Evolutionary conservation across 2,797 vertebrate genomes (phyloP), one percentile per base, ranked within the genome.

Genomic region (Esox masquinongy): DNA sequence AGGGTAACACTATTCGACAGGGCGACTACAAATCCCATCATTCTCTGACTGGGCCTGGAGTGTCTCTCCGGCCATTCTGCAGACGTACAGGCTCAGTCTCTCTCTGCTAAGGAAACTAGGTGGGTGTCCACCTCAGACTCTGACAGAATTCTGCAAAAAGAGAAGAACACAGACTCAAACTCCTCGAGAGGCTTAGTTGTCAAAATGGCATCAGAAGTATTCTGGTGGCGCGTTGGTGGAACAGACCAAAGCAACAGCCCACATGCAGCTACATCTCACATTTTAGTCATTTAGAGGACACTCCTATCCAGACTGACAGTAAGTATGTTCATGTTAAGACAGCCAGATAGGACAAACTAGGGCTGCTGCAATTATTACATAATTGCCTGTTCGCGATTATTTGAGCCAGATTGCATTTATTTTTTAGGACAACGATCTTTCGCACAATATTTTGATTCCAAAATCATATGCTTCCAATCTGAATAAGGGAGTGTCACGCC

Each of bases 71-170:
- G 56, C 19, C 72, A 39, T 47, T 29, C 69, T 9, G n/a, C 16
- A 24, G 61, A 74, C 69, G 88, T 76, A 72, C 81, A 82, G 39
- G 75, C 77, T 94, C 91, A 99, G 94, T 99, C 98, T 88, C 96
- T 96, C 89, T 99, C 98, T 75, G 97, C 95, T 91, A 99, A 92
- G 88, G 96, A 90, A 88, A 99, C 95, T 86, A 99, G 95, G 88
- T 99, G 97, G 81, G 90, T 64, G 77, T 99, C 97, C 80, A 99
- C 94, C 86, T 99, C 97, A 36, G 94, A 85, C 92, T 99, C 98
- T 86, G 96, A 94, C 84, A 99, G 95, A 82, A 99, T 97, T 94
- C 98, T 99, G 91, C 74, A 94, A 88, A 71, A 63, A 84, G 66
- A 17, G 82, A 36, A 19, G 4, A 19, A 31, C 17, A 67, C 0